Conservation (phyloP, 2,113 vertebrate genomes). For the Centrocercus urophasianus region DNA sequence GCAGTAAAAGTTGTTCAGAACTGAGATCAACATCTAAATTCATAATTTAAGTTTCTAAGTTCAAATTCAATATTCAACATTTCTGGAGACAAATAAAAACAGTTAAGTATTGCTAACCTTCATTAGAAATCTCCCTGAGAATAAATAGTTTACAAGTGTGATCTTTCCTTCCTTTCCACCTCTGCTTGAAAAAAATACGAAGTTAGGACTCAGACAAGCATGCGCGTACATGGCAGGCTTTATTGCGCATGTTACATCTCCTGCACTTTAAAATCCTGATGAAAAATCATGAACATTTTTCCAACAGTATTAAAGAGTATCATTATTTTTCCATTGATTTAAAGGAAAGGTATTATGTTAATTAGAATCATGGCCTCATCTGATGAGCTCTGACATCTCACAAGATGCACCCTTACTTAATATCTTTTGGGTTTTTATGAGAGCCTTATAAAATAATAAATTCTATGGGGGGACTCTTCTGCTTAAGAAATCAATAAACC, state of each 20-base stretch:
- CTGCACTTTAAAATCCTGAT: neutral
- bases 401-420: neutral
- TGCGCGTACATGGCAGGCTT: neutral
- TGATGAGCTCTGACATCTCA: neutral
- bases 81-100: neutral
- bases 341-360: neutral
- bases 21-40: neutral
- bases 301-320: neutral
- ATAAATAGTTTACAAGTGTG: neutral
- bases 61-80: neutral
- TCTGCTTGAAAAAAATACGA: neutral
- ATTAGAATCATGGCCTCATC: neutral
- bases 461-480: neutral
- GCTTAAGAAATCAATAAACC: neutral
- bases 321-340: neutral
- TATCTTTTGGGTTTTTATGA: neutral
- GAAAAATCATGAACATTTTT: neutral
- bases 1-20: neutral
- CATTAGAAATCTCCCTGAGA: neutral
- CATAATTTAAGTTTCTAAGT: neutral
- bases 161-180: neutral
- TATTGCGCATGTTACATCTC: neutral
- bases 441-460: constrained; percentile 10
- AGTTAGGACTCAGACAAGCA: neutral
- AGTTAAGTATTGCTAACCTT: neutral